These are phyloP conservation scores for Montipora capitata DNA, from an alignment of 92 coral and sea anemone species.

Conservation along the genomic window DNA sequence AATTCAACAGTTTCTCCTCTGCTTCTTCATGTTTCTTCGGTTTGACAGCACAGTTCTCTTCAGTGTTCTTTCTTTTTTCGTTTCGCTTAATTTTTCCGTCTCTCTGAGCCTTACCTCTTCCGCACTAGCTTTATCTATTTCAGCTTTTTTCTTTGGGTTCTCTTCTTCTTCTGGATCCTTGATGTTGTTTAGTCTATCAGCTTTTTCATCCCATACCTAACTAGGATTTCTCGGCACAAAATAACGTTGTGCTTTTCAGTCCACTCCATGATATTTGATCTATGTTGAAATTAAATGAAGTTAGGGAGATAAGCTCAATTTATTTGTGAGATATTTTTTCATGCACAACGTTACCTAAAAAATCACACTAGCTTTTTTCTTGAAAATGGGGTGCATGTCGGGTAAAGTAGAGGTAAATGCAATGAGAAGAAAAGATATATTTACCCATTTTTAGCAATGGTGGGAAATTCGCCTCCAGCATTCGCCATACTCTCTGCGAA, in stretches of 20 bases:
- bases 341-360: too few relatives aligned
- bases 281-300: not conserved
- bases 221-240: constrained; percentile 25
- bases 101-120: constrained; percentile 38
- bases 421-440: not conserved
- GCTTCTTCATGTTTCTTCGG: constrained; percentile 16
- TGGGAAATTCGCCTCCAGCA: not conserved
- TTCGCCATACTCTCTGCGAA: not conserved
- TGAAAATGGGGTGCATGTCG: not conserved
- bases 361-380: not conserved
- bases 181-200: constrained; percentile 41
- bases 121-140: constrained; percentile 6
- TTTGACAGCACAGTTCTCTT: not conserved
- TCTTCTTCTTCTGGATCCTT: constrained; percentile 21
- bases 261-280: too few relatives aligned
- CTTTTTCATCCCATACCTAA: constrained; percentile 40
- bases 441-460: constrained; percentile 9
- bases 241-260: constrained; percentile 39
- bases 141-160: constrained; percentile 6
- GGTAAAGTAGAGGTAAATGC: constrained; percentile 2
- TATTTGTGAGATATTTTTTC: too few relatives aligned
- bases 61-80: constrained; percentile 3
- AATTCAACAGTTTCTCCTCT: constrained; percentile 6
- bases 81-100: constrained; percentile 17
- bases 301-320: not conserved